Evolutionary conservation across 2,888 invertebrate genomes (phyloP), one percentile per base, ranked within the genome.

Genomic region (Caenorhabditis sp.): DNA sequence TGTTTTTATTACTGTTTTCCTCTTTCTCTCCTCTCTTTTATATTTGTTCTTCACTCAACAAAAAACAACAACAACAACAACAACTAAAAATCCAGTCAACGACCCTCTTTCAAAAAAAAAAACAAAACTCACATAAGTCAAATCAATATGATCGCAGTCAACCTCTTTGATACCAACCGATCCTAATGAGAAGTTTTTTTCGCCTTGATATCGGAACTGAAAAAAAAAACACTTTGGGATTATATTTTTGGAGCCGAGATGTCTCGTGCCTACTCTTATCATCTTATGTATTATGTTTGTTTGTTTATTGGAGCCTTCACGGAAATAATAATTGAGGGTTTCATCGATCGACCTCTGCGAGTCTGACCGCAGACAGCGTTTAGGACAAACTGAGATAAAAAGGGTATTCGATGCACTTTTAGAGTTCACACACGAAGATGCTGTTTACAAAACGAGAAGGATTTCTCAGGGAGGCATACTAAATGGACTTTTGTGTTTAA

Each of bases 81-180:
- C 43, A 43, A 43, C 31, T 31, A 7, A 31, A 31, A 31, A 31
- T 31, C 31, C 31, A 31, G 31, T 31, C 53, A 12, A 20, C 20
- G 12, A 23, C 12, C 36, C 26, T 26, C 58, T 12, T 58, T 58
- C 10, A 17, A 7, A 58, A n/a, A 20, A 36, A 20, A 17, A 56
- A 56, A 5, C 17, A 27, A 25, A 58, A 77, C 82, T 72, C 88
- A 92, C 97, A 90, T 97, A 97, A 8, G 97, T 97, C 88, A 97
- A 93, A 90, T 97, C 97, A 85, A 99, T 93, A 88, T 95, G 95
- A 89, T 97, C 95, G 90, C 97, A 99, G 89, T 96, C 95, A 49
- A 97, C 94, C 89, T 99, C 99, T 82, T 94, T 93, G 88, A 95
- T 94, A 78, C 97, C 96, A 64, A 99, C 92, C 0, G 95, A 94